Conservation (phyloP, 2,113 vertebrate species). For the Rhineura floridana region DNA sequence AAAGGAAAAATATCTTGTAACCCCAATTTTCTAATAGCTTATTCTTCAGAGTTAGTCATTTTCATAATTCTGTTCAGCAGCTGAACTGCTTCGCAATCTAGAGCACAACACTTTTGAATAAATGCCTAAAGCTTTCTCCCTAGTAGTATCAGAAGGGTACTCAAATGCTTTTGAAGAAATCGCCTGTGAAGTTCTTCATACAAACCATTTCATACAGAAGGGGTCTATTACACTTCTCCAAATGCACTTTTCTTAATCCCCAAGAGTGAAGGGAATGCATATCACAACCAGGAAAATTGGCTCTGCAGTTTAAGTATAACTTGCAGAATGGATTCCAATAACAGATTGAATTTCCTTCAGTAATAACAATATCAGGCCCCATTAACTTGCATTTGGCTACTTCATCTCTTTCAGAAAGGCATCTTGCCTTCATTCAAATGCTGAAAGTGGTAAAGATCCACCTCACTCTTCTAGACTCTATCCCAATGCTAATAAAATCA, state of each 20-base stretch:
- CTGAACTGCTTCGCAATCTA: not conserved
- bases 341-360: conserved; percentile 17
- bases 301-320: conserved; percentile 5
- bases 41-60: conserved; percentile 59
- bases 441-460: not conserved
- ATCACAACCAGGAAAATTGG: conserved; percentile 3
- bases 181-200: not conserved
- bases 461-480: not conserved
- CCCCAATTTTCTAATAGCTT: conserved; percentile 25
- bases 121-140: not conserved
- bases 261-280: not conserved
- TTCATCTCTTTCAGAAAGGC: not conserved
- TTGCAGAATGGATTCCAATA: conserved; percentile 15
- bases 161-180: conserved; percentile 1
- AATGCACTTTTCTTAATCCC: not conserved
- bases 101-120: not conserved
- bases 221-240: conserved; percentile 11
- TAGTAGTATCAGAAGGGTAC: not conserved
- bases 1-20: no score
- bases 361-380: conserved; percentile 13
- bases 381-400: conserved; percentile 22
- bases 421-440: not conserved
- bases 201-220: conserved; percentile 13
- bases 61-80: conserved; percentile 37
- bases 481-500: not conserved